Evolutionary conservation across 2,888 invertebrate genomes (phyloP).

Genomic region (Drosophila macrothrix): DNA sequence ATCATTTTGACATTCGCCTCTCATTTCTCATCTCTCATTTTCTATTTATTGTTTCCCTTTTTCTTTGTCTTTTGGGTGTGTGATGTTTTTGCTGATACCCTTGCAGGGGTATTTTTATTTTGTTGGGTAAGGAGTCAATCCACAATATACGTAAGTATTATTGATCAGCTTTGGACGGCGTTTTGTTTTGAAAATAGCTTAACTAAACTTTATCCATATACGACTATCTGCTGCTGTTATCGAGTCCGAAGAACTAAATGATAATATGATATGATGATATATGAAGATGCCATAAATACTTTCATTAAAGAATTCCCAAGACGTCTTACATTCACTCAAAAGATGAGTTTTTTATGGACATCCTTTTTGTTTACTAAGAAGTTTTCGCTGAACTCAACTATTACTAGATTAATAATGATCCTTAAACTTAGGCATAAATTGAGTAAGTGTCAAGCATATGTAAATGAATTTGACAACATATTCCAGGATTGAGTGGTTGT

Average conservation of each 20-base stretch:
- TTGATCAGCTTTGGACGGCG: not conserved
- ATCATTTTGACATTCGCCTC: constrained; percentile 78
- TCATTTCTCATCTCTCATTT: constrained; percentile 38
- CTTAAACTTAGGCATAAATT: not conserved
- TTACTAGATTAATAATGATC: not conserved
- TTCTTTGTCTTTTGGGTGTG: constrained; percentile 17
- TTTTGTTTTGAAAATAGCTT: not conserved
- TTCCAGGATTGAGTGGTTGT: no score
- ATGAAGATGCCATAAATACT: not conserved
- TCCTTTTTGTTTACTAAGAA: not conserved
- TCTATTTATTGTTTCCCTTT: constrained; percentile 16
- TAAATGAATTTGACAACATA: not conserved
- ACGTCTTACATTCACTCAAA: not conserved
- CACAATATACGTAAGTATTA: not conserved
- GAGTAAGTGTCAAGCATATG: not conserved
- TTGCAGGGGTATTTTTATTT: not conserved
- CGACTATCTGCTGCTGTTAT: not conserved
- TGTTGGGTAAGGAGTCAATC: not conserved
- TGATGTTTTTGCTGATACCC: not conserved
- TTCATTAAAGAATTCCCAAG: not conserved
- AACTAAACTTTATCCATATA: not conserved
- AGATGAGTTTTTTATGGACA: not conserved
- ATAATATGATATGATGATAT: not conserved
- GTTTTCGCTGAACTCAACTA: not conserved
- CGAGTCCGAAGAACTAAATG: not conserved